Percentiles rank a stretch among this genome's conserved stretches.
phyloP scores from a whole-genome alignment of 2,888 invertebrate species.

The Glaucopsyche alexis region DNA sequence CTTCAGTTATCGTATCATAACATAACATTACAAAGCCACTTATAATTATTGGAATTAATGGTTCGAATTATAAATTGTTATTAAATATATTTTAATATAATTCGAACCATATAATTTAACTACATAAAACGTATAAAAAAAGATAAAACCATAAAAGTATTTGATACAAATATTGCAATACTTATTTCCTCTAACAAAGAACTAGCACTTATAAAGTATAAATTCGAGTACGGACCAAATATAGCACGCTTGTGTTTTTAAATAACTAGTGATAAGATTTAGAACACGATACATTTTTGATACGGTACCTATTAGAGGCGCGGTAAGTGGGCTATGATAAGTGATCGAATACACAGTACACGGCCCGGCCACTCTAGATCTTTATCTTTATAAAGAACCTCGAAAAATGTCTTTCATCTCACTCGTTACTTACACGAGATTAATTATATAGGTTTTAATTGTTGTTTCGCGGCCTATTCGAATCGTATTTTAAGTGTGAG shows the following conservation, averaged over 20 bases:
- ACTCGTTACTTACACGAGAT: slow-evolving; percentile 35
- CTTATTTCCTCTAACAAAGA: slow-evolving; percentile 8
- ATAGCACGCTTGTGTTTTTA: slow-evolving; percentile 2
- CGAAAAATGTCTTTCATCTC: slow-evolving; percentile 46
- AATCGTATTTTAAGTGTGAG: slow-evolving; percentile 5
- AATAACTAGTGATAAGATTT: neutral
- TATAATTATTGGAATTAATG: no score
- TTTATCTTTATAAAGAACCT: slow-evolving; percentile 39
- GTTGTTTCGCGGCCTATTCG: slow-evolving; percentile 42
- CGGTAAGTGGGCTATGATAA: slow-evolving; percentile 40
- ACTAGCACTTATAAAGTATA: neutral
- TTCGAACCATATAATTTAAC: no score
- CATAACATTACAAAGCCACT: no score
- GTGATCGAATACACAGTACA: slow-evolving; percentile 41
- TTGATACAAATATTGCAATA: neutral
- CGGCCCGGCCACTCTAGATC: slow-evolving; percentile 40
- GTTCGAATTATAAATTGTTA: no score
- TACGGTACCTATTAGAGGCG: slow-evolving; percentile 30
- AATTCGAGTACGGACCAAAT: neutral
- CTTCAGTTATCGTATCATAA: no score
- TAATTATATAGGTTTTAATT: slow-evolving; percentile 40
- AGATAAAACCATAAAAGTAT: slow-evolving; percentile 17
- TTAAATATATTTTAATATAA: no score
- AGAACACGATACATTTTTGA: slow-evolving; percentile 23
- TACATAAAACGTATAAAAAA: no score